Base-by-base conservation (phyloP, 2,113 vertebrate species). In the Odocoileus virginianus region DNA sequence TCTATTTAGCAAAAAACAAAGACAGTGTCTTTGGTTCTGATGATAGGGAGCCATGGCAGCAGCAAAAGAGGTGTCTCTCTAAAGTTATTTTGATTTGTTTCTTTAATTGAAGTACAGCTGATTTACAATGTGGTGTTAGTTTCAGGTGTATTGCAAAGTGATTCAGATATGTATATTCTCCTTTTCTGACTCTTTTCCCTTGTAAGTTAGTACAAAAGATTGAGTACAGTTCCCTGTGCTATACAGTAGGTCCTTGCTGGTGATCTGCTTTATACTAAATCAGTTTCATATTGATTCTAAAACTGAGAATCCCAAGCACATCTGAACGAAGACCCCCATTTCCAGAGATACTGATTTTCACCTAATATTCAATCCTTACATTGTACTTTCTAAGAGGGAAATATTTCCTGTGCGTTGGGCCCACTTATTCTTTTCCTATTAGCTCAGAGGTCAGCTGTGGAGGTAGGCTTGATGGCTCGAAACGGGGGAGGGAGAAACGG, bases 401-500 rank as follows among this genome's bases (percentile, higher is more conserved):
- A 47, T 13, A 17, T 64, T 50, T 27, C 33, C 58, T 19, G 1
- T 0, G 43, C 15, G 11, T n/a, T 40, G 45, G 60, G 19, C 19
- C 45, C 45, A 8, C 43, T 2, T 0, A 3, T 28, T n/a, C 2
- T 61, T 71, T 60, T 23, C 6, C 28, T 28, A 2, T 2, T 7
- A 17, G 61, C 40, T 4, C 28, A 16, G n/a, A 92, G 25, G 50
- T 5, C 16, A 23, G 54, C 43, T 6, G 10, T 5, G 9, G 6
- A 58, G 36, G 13, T 1, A 12, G 28, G 5, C 13, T 36, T 23
- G 55, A 12, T 1, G 4, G 14, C 57, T 43, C 45, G 1, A 27
- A 78, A 7, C 7, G 0, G 0, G 13, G 5, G 5, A 7, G 52
- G 40, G 40, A 33, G 2, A 23, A 23, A 17, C 2, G 30, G 13